phyloP scores from a whole-genome alignment of 1,140 invertebrate species.

The Steinernema khuongi region DNA sequence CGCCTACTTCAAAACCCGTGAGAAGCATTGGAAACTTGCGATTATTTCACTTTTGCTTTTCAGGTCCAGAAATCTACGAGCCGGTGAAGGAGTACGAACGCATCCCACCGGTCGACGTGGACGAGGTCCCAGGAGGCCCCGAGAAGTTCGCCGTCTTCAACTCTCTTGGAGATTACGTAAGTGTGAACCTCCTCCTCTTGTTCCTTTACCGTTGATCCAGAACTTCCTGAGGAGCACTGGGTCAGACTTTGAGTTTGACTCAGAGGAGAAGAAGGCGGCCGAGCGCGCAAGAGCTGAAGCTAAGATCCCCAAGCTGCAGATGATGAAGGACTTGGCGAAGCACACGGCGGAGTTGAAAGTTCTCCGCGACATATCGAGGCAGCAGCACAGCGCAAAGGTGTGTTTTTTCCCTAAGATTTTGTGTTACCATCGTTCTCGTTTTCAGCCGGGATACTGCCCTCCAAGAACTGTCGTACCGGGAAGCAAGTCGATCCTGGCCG shows the following conservation, averaged over 20 bases:
- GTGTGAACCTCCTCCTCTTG: background rate
- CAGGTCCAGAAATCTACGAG: background rate
- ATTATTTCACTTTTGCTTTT: background rate
- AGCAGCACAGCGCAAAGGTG: background rate
- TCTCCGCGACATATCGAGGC: background rate
- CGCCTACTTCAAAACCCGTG: background rate
- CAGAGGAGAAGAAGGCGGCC: background rate
- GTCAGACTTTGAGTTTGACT: background rate
- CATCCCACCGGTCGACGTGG: background rate
- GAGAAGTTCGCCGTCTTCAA: conserved; percentile 4
- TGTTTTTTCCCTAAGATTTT: background rate
- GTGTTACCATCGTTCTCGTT: background rate
- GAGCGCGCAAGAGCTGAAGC: background rate
- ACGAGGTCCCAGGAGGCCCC: background rate
- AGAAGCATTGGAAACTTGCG: background rate
- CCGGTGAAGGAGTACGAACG: background rate
- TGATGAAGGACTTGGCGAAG: background rate
- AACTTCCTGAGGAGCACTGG: background rate
- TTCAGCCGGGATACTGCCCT: background rate
- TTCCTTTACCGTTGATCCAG: background rate
- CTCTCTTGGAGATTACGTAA: background rate
- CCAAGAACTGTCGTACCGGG: background rate
- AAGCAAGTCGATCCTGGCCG: background rate
- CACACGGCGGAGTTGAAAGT: background rate
- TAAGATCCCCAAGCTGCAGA: background rate